A percentile compares a stretch with the other conserved stretches of the same genome.
Conservation (phyloP, 2,888 invertebrate genomes). For the Philhelius pedissequus region DNA sequence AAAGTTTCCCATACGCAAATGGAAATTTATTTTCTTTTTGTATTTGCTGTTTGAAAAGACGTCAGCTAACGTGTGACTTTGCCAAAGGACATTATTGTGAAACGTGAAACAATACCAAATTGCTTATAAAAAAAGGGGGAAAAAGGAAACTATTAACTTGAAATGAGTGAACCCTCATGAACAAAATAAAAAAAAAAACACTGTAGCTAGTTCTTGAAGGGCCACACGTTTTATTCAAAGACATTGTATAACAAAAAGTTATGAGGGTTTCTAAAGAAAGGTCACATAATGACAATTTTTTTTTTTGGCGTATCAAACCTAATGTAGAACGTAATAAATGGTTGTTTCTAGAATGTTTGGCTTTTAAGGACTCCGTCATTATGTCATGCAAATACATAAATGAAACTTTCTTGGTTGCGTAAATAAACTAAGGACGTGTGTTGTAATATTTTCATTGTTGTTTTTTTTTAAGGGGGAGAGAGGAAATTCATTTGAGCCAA, state of each 20-base stretch:
- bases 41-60: neutral
- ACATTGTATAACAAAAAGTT: neutral
- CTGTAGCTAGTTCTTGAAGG: neutral
- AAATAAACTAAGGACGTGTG: neutral
- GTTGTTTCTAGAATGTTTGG: neutral
- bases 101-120: neutral
- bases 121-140: neutral
- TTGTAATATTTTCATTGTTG: neutral
- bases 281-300: neutral
- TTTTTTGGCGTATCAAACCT: neutral
- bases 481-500: neutral
- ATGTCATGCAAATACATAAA: neutral
- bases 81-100: neutral
- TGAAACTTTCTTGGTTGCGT: neutral
- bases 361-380: neutral
- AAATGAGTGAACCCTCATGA: neutral
- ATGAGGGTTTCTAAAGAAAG: neutral
- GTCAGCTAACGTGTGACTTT: conserved; percentile 5
- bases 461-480: neutral
- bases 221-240: conserved; percentile 1
- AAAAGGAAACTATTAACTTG: conserved; percentile 4
- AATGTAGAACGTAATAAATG: neutral
- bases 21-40: neutral
- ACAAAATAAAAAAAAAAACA: neutral
- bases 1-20: conserved; percentile 4